Percentiles rank a stretch among this genome's conserved stretches.
Evolutionary conservation across 2,888 invertebrate genomes (phyloP).

Genomic region (Leptinotarsa tumamoca): DNA sequence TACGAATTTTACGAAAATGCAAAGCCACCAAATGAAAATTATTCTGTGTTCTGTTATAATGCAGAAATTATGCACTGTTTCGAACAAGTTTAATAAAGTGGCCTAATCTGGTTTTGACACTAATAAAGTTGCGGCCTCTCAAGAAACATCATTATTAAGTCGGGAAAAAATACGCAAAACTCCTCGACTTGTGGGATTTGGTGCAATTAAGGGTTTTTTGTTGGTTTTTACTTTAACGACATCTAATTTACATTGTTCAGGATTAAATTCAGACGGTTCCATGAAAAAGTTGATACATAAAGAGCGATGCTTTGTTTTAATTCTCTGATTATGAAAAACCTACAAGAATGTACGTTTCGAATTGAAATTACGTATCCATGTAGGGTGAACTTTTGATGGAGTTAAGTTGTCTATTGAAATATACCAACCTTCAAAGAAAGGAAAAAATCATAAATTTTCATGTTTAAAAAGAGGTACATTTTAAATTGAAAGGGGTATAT

Average conservation of each 20-base stretch:
- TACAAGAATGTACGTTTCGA: neutral
- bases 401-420: too few species aligned
- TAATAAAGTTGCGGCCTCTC: slow-evolving; percentile 39
- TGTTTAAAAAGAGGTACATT: too few species aligned
- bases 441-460: too few species aligned
- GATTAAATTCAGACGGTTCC: slow-evolving; percentile 11
- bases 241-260: slow-evolving; percentile 25
- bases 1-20: slow-evolving; percentile 54
- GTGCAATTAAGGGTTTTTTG: slow-evolving; percentile 29
- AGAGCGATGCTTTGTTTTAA: neutral
- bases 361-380: too few species aligned
- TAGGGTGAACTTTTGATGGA: too few species aligned
- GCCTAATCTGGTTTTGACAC: slow-evolving; percentile 47
- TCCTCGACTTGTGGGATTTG: slow-evolving; percentile 33
- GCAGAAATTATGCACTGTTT: slow-evolving; percentile 45
- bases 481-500: too few species aligned
- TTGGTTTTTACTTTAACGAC: slow-evolving; percentile 25
- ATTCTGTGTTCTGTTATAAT: slow-evolving; percentile 46
- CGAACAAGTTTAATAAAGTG: slow-evolving; percentile 45
- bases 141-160: slow-evolving; percentile 35
- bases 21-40: slow-evolving; percentile 45
- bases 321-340: neutral
- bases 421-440: too few species aligned
- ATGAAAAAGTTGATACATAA: slow-evolving; percentile 19
- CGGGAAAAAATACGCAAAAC: slow-evolving; percentile 27